Base-by-base conservation (phyloP, 2,113 vertebrate species). In the Onychostoma macrolepis region DNA sequence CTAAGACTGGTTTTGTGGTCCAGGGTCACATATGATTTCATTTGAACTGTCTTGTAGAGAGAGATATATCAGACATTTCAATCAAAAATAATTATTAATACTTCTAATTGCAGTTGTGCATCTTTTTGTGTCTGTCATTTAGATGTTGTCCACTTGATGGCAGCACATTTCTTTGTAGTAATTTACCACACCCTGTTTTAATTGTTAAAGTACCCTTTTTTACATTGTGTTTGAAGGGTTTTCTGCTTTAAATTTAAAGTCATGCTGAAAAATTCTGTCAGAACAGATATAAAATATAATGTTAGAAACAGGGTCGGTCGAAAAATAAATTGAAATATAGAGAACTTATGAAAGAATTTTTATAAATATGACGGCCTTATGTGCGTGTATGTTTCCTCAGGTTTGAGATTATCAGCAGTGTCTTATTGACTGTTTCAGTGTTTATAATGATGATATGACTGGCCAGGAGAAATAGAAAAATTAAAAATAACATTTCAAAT, bases 61-160 rank as follows among this genome's bases (percentile, higher is more conserved):
- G 1, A 13, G 24, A 43, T 6, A 48, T 48, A 75, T 75, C 41
- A 26, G 11, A 45, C 11, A 75, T 38, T 24, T 38, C 2, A 0
- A 43, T 74, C 10, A 74, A 74, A 41, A 45, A 77, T 50, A 56
- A 56, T 21, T 19, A 69, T 9, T 21, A 2, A 41, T n/a, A 41
- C 21, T 1, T 74, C 2, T 72, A 21, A 28, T 78, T 21, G 12
- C n/a, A 2, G 4, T 9, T 33, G 48, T 50, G 9, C n/a, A 77
- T 41, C 6, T 3, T 63, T 69, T 67, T 71, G 21, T 80, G 38
- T 67, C n/a, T 45, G 50, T 81, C 2, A 26, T 48, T 75, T 38
- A 3, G 12, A 36, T 38, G 33, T 41, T 75, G 65, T 90, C 89
- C 89, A 90, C 87, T 79, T 69, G 89, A 81, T 88, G 89, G 86